Percentiles rank a stretch among this genome's conserved stretches.
Evolutionary conservation across 2,113 vertebrate species (phyloP).

Genomic region (Raja brachyura): DNA sequence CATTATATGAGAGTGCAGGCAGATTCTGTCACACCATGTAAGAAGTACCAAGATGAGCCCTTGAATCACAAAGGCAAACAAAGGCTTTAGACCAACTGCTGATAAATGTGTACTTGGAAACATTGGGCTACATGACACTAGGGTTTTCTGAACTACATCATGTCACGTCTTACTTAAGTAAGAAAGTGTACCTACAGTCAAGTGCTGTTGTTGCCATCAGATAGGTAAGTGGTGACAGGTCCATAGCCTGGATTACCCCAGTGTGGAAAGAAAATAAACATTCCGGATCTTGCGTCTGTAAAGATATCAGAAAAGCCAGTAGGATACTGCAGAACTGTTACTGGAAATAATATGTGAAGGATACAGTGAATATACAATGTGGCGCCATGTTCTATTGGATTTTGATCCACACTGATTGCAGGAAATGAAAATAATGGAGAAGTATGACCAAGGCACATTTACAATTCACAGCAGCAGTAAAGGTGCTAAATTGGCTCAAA

Average conservation of each 20-base stretch:
- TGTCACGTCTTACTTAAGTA: neutral
- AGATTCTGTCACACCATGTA: too few species aligned
- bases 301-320: neutral
- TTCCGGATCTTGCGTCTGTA: conserved; percentile 73
- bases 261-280: conserved; percentile 77
- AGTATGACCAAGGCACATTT: neutral
- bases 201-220: conserved; percentile 78
- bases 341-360: neutral
- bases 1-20: too few species aligned
- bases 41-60: too few species aligned
- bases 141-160: neutral
- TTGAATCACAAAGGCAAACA: too few species aligned
- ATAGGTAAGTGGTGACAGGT: conserved; percentile 70
- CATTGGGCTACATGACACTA: too few species aligned
- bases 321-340: neutral
- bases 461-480: neutral
- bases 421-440: neutral
- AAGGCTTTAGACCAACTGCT: too few species aligned
- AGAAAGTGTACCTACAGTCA: conserved; percentile 64
- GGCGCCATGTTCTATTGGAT: neutral
- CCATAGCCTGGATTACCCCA: conserved; percentile 66
- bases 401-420: neutral
- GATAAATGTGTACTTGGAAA: too few species aligned
- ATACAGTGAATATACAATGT: neutral
- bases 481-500: neutral